Evolutionary conservation across 2,113 vertebrate species (phyloP), one percentile per base, ranked within the genome.

Genomic region (Tragelaphus buxtoni): DNA sequence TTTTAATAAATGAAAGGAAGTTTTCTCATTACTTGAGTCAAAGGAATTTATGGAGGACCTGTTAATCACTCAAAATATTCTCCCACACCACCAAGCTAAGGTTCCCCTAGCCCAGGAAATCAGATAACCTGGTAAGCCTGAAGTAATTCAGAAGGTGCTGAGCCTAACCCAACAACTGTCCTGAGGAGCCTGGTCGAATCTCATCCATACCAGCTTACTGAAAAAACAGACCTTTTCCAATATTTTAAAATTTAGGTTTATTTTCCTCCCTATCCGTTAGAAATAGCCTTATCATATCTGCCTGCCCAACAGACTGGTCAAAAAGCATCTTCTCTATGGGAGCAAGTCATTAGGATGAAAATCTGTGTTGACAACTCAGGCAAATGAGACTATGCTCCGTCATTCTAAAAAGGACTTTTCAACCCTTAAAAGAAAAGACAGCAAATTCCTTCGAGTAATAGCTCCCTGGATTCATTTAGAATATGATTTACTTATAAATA

Each of bases 11-110:
- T 72, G 5, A 72, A 72, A 42, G 35, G 20, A 72, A 26, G 35
- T 74, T 90, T 93, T 91, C 92, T 86, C 65, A 28, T 76, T 77
- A 88, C 53, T 81, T 42, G 49, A 89, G 79, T 63, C 42, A 91
- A 83, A 92, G 30, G 81, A 95, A 96, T 83, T 60, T 90, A 90
- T 53, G 45, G 58, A 55, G 20, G 35, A 42, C 60, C 83, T 65
- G 18, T 49, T 84, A 58, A 87, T 93, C 58, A 95, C 76, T 95
- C 45, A 74, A 39, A 82, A 61, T n/a, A n/a, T n/a, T 90, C 95
- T 86, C 55, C n/a, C 17, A 13, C 3, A 26, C 51, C 47, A 82
- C 61, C 24, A 42, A 35, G 30, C 65, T 65, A 10, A 47, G 77
- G 60, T 2, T 60, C 56, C 45, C 11, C 58, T 9, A 53, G 7